Base-by-base conservation (phyloP, 1,140 invertebrate genomes). In the Anagrus nilaparvatae region DNA sequence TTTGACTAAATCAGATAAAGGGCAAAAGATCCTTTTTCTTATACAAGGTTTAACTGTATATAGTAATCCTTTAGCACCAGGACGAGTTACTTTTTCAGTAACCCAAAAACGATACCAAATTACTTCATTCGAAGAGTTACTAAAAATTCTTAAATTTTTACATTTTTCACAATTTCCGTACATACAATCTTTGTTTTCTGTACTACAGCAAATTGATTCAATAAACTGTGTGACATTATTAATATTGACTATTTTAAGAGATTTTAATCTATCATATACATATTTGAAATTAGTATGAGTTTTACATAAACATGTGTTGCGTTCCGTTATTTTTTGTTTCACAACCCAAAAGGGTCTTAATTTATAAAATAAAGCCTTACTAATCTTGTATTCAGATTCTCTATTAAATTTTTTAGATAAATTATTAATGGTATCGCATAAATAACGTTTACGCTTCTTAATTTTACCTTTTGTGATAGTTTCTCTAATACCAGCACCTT, bases 401-500 rank as follows among this genome's bases (percentile, higher is more conserved):
- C n/a, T 10, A 13, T 19, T 13, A 47, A 38, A 52, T 24, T 49
- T 52, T 40, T 28, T 30, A 36, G 55, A 47, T 27, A 60, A 50
- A 42, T 51, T 47, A 16, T 49, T 41, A 16, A 58, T 4, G 12
- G 46, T 47, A 34, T 51, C 47, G 19, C 32, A 31, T 31, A 60
- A 51, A 43, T 39, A 47, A 19, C 48, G 25, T 45, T 55, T 55
- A 43, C 50, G 39, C 7, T 48, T 49, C 14, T 44, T 48, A 31
- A 41, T 32, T 24, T 53, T 50, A n/a, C 51, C 50, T 38, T 39
- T 53, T 21, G 47, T 47, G 27, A 59, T 47, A 16, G 21, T 37
- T 39, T 58, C 53, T 28, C 47, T 53, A 52, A 45, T 27, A 4
- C 54, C 52, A 10, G 55, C 52, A 43, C 33, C 40, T 23, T 40